These are phyloP conservation scores for Cephus nigrinus DNA, from an alignment of 2,888 invertebrate species.

Conservation along the genomic window DNA sequence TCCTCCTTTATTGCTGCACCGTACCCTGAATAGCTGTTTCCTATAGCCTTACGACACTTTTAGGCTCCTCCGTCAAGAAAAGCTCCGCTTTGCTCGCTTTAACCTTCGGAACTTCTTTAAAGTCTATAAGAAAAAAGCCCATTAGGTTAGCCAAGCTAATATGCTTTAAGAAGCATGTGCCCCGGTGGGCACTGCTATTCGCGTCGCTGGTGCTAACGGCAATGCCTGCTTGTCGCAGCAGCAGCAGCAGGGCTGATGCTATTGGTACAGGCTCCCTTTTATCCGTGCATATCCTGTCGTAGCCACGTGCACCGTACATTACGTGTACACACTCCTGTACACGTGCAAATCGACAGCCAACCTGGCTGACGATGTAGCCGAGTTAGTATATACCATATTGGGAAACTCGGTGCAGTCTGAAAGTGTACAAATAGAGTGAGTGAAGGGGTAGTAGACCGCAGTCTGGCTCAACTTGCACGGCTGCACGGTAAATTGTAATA, in stretches of 20 bases:
- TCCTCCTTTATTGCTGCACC: neutral
- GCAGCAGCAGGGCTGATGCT: neutral
- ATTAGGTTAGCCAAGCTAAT: constrained; percentile 28
- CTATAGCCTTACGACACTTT: neutral
- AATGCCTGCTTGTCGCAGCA: neutral
- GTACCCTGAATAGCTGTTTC: neutral
- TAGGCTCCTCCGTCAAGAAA: neutral
- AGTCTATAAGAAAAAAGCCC: constrained; percentile 23
- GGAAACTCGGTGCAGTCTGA: constrained; percentile 14
- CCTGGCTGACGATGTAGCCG: neutral
- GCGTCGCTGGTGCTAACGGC: neutral
- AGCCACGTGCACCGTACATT: neutral
- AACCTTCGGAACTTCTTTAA: neutral
- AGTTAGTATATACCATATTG: constrained; percentile 6
- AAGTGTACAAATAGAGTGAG: constrained; percentile 35
- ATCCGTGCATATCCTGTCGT: neutral
- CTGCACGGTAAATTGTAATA: constrained; percentile 11
- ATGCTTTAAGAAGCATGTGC: constrained; percentile 40
- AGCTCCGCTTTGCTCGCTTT: neutral
- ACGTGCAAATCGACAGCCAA: neutral
- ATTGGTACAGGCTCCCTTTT: neutral
- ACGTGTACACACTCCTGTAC: neutral
- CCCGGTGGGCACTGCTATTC: constrained; percentile 18
- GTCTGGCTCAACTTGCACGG: constrained; percentile 18
- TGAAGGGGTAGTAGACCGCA: constrained; percentile 27